Evolutionary conservation across 2,113 vertebrate species (phyloP), one percentile per base, ranked within the genome.

Genomic region (Conger conger): DNA sequence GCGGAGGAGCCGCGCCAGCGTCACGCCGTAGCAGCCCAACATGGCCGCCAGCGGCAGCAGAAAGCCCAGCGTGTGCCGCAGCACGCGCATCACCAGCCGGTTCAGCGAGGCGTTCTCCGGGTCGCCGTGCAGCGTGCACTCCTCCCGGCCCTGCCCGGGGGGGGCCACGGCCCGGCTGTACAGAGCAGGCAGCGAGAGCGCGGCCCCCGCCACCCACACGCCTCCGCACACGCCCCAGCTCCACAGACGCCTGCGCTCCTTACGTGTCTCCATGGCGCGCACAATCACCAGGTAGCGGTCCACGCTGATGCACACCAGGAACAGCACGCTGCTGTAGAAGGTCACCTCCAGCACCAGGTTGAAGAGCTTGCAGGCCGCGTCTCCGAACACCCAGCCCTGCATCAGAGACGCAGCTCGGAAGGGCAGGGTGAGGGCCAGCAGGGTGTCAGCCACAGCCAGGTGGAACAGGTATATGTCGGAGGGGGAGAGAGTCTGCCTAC

Each of bases 311-410:
- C 93, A 95, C 5, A 90, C 91, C 83, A 95, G 87, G 68, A 95
- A 94, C 82, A 95, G 88, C 82, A 95, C 92, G 89, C 94, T 94
- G 90, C 93, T 93, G 91, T 94, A 95, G 91, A 95, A 94, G 88
- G 93, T 95, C 1, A 91, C 83, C 1, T 94, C 92, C 0, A 86
- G 53, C 18, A 92, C 9, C 0, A 95, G 77, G 85, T 40, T 91
- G 83, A 93, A 76, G 30, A 93, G 1, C 79, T 93, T 93, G 86
- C 94, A 94, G 84, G 92, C 30, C 53, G 89, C 85, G 84, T 90
- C 83, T 1, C 93, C 92, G 53, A 95, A 94, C 42, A 94, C 7
- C 94, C 95, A 95, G 0, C 92, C 93, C 2, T 30, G 18, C 18
- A 88, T 1, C 1, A 84, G 0, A 0, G 63, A 40, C 0, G 82